phyloP scores from a whole-genome alignment of 2,888 invertebrate genomes.

The Platypus cylindrus region DNA sequence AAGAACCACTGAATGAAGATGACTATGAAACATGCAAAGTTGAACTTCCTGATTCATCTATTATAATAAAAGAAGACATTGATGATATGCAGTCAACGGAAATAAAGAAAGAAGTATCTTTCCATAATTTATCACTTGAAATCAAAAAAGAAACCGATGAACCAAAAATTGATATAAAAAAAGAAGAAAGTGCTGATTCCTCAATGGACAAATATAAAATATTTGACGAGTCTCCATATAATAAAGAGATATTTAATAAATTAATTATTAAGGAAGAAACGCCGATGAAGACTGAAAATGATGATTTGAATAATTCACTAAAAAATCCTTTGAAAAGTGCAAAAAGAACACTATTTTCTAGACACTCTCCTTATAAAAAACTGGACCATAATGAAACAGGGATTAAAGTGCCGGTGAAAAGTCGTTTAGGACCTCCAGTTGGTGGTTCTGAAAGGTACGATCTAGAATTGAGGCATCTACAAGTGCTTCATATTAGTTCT shows the following conservation, averaged over 20 bases:
- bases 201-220: slow-evolving; percentile 2
- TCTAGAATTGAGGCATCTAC: too few species aligned
- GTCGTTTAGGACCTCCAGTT: slow-evolving; percentile 13
- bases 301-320: not conserved
- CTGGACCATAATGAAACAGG: slow-evolving; percentile 4
- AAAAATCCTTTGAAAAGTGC: slow-evolving; percentile 12
- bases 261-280: slow-evolving; percentile 17
- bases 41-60: too few species aligned
- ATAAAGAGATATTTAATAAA: slow-evolving; percentile 20
- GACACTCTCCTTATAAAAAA: slow-evolving; percentile 15
- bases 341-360: slow-evolving; percentile 15
- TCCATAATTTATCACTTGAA: too few species aligned
- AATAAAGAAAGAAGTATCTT: too few species aligned
- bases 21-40: too few species aligned
- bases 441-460: slow-evolving; percentile 5
- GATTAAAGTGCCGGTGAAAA: slow-evolving; percentile 9
- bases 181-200: slow-evolving; percentile 1
- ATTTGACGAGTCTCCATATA: slow-evolving; percentile 22
- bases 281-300: slow-evolving; percentile 16
- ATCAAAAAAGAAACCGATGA: too few species aligned
- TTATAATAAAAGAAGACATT: too few species aligned
- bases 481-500: slow-evolving; percentile 1
- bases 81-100: too few species aligned
- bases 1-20: slow-evolving; percentile 8
- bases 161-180: slow-evolving; percentile 1